A percentile compares a stretch with the other conserved stretches of the same genome.
Conservation (phyloP, 1,140 invertebrate species). For the Nomia melanderi region DNA sequence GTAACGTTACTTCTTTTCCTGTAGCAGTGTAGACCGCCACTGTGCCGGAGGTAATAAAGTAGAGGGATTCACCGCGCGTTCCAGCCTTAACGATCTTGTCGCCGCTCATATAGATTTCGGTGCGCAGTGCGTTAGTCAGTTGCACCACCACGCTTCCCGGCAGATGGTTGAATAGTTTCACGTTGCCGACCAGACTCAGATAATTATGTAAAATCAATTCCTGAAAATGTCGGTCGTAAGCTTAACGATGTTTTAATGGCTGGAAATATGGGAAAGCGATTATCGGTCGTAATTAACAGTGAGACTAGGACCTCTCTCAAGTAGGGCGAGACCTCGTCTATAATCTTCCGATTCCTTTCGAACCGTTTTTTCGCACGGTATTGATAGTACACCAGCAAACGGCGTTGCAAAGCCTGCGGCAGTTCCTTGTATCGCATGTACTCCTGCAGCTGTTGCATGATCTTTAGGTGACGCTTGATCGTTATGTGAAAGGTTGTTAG, state of each 20-base stretch:
- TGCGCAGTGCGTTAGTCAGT: constrained; percentile 72
- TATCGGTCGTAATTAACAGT: neutral
- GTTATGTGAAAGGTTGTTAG: constrained; percentile 61
- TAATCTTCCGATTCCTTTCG: constrained; percentile 77
- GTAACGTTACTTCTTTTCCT: constrained; percentile 72
- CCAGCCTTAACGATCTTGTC: constrained; percentile 80
- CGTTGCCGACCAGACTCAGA: constrained; percentile 75
- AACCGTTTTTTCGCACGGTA: constrained; percentile 78
- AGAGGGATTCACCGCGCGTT: constrained; percentile 76
- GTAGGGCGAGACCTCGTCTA: constrained; percentile 76
- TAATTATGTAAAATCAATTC: constrained; percentile 79
- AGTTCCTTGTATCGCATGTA: constrained; percentile 74
- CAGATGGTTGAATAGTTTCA: constrained; percentile 78
- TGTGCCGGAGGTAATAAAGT: constrained; percentile 80
- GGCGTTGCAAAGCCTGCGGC: constrained; percentile 61
- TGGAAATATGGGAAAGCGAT: neutral
- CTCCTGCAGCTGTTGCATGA: constrained; percentile 70
- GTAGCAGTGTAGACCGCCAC: constrained; percentile 78
- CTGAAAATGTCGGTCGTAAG: constrained; percentile 60
- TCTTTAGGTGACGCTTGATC: constrained; percentile 61
- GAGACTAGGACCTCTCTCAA: constrained; percentile 69
- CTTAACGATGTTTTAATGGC: neutral
- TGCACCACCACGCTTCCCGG: constrained; percentile 71
- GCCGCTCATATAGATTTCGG: constrained; percentile 80
- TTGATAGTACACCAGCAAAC: constrained; percentile 70